A percentile compares a stretch with the other conserved stretches of the same genome.
Conservation (phyloP, 2,888 invertebrate species). For the Tridacna gigas region DNA sequence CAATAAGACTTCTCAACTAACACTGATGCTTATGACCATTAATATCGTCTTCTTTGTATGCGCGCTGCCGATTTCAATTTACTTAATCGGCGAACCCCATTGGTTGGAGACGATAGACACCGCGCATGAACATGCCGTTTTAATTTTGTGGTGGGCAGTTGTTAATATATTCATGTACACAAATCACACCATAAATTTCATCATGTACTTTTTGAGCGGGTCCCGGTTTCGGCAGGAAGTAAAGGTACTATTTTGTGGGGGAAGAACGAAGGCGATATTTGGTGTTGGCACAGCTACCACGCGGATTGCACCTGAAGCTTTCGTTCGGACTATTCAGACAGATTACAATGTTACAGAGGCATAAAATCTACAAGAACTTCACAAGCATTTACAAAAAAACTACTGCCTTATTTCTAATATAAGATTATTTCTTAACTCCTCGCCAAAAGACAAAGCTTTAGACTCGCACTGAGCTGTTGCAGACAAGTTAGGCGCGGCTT, state of each 20-base stretch:
- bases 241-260: slow-evolving; percentile 59
- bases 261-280: slow-evolving; percentile 30
- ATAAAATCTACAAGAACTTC: neutral
- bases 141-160: slow-evolving; percentile 65
- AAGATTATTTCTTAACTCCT: neutral
- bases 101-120: slow-evolving; percentile 43
- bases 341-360: slow-evolving; percentile 1
- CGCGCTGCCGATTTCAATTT: slow-evolving; percentile 71
- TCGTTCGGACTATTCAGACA: slow-evolving; percentile 11
- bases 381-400: neutral
- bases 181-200: slow-evolving; percentile 74
- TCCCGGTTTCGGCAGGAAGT: slow-evolving; percentile 74
- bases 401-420: neutral
- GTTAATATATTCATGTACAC: slow-evolving; percentile 73
- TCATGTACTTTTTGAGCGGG: slow-evolving; percentile 75
- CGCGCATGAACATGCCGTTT: slow-evolving; percentile 29
- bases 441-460: neutral
- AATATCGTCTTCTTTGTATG: slow-evolving; percentile 72
- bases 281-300: slow-evolving; percentile 15
- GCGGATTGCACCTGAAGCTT: neutral
- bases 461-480: neutral
- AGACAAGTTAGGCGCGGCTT: neutral
- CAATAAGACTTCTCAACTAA: slow-evolving; percentile 67
- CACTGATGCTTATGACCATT: slow-evolving; percentile 68
- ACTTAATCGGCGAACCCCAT: slow-evolving; percentile 64